These are phyloP conservation scores for Anabas testudineus DNA, from an alignment of 2,797 vertebrate genomes.

Conservation along the genomic window DNA sequence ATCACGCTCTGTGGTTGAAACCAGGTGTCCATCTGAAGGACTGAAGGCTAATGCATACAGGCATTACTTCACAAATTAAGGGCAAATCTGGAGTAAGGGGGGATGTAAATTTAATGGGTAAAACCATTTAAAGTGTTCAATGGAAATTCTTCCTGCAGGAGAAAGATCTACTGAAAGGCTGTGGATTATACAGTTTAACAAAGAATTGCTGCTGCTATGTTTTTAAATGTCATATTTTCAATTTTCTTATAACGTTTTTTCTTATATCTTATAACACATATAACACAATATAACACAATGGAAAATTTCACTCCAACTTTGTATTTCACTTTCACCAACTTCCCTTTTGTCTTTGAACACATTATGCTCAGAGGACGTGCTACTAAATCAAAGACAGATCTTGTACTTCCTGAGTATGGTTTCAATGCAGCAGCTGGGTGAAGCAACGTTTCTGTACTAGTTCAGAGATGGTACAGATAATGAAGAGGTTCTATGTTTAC, in stretches of 20 bases:
- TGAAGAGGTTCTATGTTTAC: constrained; percentile 32
- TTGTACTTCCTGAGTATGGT: constrained; percentile 10
- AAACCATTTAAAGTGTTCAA: neutral
- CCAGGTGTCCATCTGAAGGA: constrained; percentile 36
- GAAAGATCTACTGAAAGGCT: neutral
- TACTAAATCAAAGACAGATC: constrained; percentile 9
- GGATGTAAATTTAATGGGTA: neutral
- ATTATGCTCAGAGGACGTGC: neutral
- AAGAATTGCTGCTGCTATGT: neutral
- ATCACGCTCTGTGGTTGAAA: constrained; percentile 32
- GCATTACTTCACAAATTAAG: neutral
- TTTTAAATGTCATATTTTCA: neutral
- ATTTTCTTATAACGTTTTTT: neutral
- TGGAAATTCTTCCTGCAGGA: neutral
- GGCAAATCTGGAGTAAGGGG: neutral
- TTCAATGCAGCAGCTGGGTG: constrained; percentile 25
- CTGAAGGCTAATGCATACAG: neutral
- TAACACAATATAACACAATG: neutral
- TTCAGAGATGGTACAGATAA: constrained; percentile 18
- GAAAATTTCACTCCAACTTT: neutral
- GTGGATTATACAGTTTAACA: neutral
- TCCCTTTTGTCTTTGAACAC: neutral
- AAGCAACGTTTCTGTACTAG: constrained; percentile 13
- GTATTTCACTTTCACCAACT: neutral
- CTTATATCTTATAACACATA: too few species aligned